Evolutionary conservation across 2,797 vertebrate genomes (phyloP).

Genomic region (Cossypha polioptera): DNA sequence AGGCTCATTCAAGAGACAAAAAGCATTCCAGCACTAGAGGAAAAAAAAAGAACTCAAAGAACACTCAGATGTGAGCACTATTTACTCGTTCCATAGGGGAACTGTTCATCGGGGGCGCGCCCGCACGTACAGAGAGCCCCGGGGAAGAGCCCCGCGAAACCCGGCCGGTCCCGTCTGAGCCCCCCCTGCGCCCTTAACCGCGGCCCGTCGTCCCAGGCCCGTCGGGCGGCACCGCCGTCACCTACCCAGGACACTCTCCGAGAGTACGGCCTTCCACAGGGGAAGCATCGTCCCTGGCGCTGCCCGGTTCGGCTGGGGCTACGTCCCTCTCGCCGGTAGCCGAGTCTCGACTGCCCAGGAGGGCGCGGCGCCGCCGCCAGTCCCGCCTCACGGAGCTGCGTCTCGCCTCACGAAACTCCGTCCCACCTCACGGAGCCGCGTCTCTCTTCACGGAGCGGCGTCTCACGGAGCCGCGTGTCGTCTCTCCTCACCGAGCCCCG

Average conservation of each 20-base stretch:
- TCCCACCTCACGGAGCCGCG: too few species aligned
- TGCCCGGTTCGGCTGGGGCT: too few species aligned
- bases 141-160: background rate
- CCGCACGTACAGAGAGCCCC: background rate
- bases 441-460: too few species aligned
- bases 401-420: too few species aligned
- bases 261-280: constrained; percentile 48
- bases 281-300: background rate
- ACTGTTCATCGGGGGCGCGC: background rate
- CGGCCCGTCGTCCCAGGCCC: background rate
- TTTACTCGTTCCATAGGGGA: background rate
- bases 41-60: rapidly evolving
- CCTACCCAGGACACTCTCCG: constrained; percentile 72
- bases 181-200: background rate
- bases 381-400: too few species aligned
- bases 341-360: background rate
- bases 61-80: rapidly evolving
- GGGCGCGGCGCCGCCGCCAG: background rate
- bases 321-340: background rate
- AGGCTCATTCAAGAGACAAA: background rate
- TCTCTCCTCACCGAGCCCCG: too few species aligned
- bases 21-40: background rate
- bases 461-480: too few species aligned
- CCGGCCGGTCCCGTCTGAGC: background rate
- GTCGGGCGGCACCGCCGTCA: background rate